phyloP scores from a whole-genome alignment of 2,797 vertebrate species.

The Anisognathus igniventris region DNA sequence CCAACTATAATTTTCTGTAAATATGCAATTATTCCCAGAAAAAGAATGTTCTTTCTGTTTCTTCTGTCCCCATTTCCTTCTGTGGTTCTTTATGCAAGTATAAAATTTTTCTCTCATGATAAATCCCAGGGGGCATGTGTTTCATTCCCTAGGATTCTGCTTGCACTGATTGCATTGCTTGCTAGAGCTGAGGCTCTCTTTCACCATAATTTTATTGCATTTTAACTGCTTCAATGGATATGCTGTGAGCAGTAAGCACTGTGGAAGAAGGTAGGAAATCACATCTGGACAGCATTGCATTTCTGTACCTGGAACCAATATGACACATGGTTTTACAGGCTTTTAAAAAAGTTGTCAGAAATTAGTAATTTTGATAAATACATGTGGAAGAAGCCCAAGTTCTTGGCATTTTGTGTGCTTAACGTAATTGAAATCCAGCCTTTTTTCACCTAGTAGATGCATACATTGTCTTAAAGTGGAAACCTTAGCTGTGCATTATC shows the following conservation, averaged over 20 bases:
- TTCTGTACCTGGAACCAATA: neutral
- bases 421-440: neutral
- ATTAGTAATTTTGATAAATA: neutral
- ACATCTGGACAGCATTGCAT: neutral
- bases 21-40: neutral
- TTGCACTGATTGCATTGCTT: neutral
- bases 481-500: neutral
- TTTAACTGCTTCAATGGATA: slow-evolving; percentile 57
- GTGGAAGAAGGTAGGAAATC: slow-evolving; percentile 89
- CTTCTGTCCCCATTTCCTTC: neutral
- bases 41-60: neutral
- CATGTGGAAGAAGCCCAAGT: neutral
- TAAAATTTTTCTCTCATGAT: neutral
- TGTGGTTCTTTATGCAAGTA: neutral
- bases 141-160: neutral
- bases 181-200: neutral
- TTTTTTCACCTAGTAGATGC: neutral
- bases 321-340: neutral
- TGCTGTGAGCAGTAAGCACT: slow-evolving; percentile 81
- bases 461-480: neutral
- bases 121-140: neutral
- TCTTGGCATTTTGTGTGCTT: neutral
- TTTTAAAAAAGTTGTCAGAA: neutral
- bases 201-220: slow-evolving; percentile 40
- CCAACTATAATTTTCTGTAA: neutral